Evolutionary conservation across 2,888 invertebrate species (phyloP), one percentile per base, ranked within the genome.

Genomic region (Ferrisia virgata): DNA sequence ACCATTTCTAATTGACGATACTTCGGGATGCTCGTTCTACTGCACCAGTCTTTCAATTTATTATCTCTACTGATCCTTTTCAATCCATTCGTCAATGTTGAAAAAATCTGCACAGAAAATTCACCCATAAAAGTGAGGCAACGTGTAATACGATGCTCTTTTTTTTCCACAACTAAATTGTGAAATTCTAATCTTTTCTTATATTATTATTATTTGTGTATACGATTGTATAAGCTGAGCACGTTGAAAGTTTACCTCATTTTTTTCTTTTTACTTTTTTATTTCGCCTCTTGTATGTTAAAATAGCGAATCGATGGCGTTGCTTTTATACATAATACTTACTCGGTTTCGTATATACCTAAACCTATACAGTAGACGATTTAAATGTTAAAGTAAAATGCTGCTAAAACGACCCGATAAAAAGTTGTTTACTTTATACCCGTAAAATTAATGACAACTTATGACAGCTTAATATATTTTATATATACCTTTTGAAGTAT

Each of bases 401-500:
- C 18, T 33, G 72, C 72, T 72, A 31, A 33, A 72, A 72, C 72
- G 72, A 72, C 33, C 72, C 72, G 33, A 33, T 31, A 33, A 72
- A 72, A 72, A 72, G 72, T 72, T 72, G 72, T 72, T 72, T 72
- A 72, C 72, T 72, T 33, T 72, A 72, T 72, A 72, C 33, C n/a
- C 33, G 72, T n/a, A 72, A 72, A 72, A 72, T 33, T 72, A 33
- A 72, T 72, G 72, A 72, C 72, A 72, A 33, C 72, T 72, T 72
- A 72, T 72, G 72, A 72, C 72, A 72, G 72, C 72, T 72, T 72
- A 72, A 72, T 72, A 72, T 72, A 72, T 72, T 72, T 72, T 33
- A 72, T 33, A 72, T 33, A 33, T 72, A 72, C 72, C 72, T 72
- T 72, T 72, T 72, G 72, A 72, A 72, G 72, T 72, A 72, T 72